A percentile compares a stretch with the other conserved stretches of the same genome.
phyloP scores from a whole-genome alignment of 2,888 invertebrate species.

The Rhingia campestris region DNA sequence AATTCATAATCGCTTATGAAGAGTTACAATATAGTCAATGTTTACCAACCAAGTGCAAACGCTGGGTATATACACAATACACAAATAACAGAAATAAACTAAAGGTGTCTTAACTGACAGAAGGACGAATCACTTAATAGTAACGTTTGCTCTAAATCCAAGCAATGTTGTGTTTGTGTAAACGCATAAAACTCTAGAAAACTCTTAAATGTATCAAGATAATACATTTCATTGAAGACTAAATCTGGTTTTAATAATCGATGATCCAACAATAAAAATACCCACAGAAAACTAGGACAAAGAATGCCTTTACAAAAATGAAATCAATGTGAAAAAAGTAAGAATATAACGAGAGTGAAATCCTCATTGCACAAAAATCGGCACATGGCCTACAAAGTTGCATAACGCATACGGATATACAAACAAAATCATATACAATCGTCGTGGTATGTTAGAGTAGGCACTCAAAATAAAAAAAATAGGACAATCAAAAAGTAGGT shows the following conservation, averaged over 20 bases:
- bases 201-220: too few relatives aligned
- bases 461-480: slow-evolving; percentile 12
- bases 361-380: slow-evolving; percentile 4
- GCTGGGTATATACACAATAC: too few relatives aligned
- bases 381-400: slow-evolving; percentile 18
- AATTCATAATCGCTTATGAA: neutral
- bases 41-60: too few relatives aligned
- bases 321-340: neutral
- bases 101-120: too few relatives aligned
- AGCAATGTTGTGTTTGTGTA: too few relatives aligned
- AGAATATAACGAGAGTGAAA: slow-evolving; percentile 10
- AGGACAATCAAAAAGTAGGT: neutral
- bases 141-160: too few relatives aligned
- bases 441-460: neutral
- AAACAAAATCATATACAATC: neutral
- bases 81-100: too few relatives aligned
- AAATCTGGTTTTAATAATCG: too few relatives aligned
- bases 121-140: too few relatives aligned
- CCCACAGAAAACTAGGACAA: neutral
- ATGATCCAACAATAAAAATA: too few relatives aligned
- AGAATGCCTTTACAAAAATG: neutral
- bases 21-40: slow-evolving; percentile 8
- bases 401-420: neutral
- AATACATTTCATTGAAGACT: too few relatives aligned
- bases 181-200: too few relatives aligned